Conservation (phyloP, 23 tunicate species). For the Styela clava region DNA sequence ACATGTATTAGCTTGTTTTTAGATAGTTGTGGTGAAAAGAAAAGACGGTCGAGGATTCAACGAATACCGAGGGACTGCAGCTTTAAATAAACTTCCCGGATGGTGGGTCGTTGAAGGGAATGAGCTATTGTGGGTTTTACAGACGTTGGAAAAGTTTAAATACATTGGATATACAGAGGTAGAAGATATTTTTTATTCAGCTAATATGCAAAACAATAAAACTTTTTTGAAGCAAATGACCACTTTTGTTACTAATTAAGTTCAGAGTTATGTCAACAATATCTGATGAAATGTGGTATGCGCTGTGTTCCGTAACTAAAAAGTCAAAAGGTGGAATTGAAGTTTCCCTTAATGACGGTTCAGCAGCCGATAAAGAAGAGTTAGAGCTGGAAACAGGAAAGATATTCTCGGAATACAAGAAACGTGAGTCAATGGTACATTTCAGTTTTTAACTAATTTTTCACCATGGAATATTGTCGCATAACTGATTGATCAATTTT, state of each 20-base stretch:
- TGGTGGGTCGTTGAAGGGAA: slow-evolving; percentile 47
- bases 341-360: neutral
- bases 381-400: neutral
- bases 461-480: no score
- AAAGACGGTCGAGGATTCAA: slow-evolving; percentile 4
- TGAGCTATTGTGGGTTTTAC: slow-evolving; percentile 33
- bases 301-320: neutral
- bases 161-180: slow-evolving; percentile 27
- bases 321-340: neutral
- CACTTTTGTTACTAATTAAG: no score
- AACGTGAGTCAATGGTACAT: neutral
- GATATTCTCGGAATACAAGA: neutral
- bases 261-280: neutral
- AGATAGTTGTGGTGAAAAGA: slow-evolving; percentile 9
- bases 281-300: slow-evolving; percentile 15
- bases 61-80: neutral
- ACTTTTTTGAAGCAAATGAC: neutral
- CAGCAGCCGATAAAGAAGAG: slow-evolving; percentile 7
- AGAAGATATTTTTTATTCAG: neutral
- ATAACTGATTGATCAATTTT: no score
- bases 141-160: slow-evolving; percentile 29
- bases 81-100: slow-evolving; percentile 26
- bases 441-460: no score
- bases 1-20: no score
- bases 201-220: neutral